Percentiles rank a stretch among this genome's conserved stretches.
phyloP scores from a whole-genome alignment of 1,140 invertebrate genomes.

The Tetragnatha versicolor region DNA sequence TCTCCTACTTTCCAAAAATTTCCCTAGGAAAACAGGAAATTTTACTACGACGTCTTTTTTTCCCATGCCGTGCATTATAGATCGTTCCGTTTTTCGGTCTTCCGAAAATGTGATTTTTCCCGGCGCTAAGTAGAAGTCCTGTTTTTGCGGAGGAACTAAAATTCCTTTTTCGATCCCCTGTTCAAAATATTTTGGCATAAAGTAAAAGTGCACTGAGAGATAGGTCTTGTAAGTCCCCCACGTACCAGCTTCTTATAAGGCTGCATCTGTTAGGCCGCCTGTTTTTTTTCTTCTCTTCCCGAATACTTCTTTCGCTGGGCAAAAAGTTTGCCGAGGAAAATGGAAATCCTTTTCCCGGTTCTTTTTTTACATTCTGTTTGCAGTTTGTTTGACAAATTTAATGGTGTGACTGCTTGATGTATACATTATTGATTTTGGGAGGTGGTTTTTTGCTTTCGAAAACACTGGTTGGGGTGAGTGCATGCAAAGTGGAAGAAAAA shows the following conservation, averaged over 20 bases:
- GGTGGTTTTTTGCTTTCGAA: background rate
- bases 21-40: conserved; percentile 47
- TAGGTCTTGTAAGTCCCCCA: background rate
- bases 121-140: conserved; percentile 22
- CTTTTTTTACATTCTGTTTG: conserved; percentile 26
- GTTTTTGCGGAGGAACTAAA: conserved; percentile 24
- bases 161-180: conserved; percentile 25
- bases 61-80: background rate
- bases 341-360: conserved; percentile 36
- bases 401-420: background rate
- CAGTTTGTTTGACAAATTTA: conserved; percentile 30
- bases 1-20: conserved; percentile 24
- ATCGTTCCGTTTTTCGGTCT: background rate
- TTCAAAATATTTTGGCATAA: conserved; percentile 33
- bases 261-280: background rate
- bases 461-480: background rate
- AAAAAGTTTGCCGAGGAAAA: conserved; percentile 6
- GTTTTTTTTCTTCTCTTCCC: conserved; percentile 17
- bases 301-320: background rate
- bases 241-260: too few relatives aligned
- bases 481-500: too few relatives aligned
- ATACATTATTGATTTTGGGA: background rate
- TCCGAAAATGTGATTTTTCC: conserved; percentile 35
- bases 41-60: conserved; percentile 25
- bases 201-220: background rate